Conservation (phyloP, 2,797 vertebrate genomes). For the Champsocephalus esox region DNA sequence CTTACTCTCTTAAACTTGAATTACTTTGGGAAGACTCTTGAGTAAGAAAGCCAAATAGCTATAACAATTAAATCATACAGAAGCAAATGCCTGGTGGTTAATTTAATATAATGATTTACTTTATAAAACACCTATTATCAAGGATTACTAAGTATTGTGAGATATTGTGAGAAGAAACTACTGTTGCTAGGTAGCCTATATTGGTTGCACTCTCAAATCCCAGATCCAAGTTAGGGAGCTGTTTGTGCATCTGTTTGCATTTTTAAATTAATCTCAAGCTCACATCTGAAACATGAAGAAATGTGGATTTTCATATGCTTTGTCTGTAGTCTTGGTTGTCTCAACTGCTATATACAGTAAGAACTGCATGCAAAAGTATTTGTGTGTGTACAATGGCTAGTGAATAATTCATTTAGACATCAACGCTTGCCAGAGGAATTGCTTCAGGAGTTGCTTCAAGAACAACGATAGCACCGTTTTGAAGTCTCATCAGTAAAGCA, state of each 20-base stretch:
- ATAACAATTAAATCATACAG: conserved; percentile 20
- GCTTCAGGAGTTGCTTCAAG: conserved; percentile 37
- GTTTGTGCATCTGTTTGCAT: conserved; percentile 27
- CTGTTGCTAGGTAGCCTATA: conserved; percentile 2
- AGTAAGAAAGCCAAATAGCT: conserved; percentile 29
- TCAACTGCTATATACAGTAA: conserved; percentile 15
- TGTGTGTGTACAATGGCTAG: conserved; percentile 38
- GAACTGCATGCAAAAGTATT: conserved; percentile 13
- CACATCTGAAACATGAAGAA: conserved; percentile 39
- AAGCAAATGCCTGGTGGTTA: not conserved
- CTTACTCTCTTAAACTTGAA: conserved; percentile 51
- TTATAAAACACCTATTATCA: conserved; percentile 5
- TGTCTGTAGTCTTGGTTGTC: conserved; percentile 39
- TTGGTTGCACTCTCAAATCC: conserved; percentile 20
- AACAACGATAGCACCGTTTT: conserved; percentile 36
- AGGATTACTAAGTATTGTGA: conserved; percentile 4
- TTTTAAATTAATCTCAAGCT: conserved; percentile 48
- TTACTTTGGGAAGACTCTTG: conserved; percentile 40
- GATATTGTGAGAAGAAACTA: conserved; percentile 7
- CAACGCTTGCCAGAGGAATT: conserved; percentile 32
- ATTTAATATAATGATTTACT: not conserved
- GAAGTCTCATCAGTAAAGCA: conserved; percentile 22
- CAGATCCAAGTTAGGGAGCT: conserved; percentile 24
- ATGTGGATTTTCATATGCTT: conserved; percentile 43
- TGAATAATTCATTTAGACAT: conserved; percentile 54